A percentile compares a stretch with the other conserved stretches of the same genome.
Evolutionary conservation across 2,888 invertebrate genomes (phyloP).

Genomic region (Nomada ferruginata): DNA sequence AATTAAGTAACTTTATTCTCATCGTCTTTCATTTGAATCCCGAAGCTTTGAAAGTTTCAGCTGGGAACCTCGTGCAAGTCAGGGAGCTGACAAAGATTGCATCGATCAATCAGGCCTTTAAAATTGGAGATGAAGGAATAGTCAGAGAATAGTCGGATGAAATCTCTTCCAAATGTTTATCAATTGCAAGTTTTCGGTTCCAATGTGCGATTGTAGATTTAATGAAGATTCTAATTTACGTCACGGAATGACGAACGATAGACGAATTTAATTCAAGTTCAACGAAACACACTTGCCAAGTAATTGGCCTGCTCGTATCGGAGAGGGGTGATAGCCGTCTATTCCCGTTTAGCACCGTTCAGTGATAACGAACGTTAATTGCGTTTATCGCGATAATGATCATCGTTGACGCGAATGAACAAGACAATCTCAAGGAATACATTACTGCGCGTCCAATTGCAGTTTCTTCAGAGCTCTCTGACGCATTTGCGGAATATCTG

Average conservation of each 20-base stretch:
- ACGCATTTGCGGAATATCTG: conserved; percentile 24
- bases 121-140: background rate
- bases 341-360: background rate
- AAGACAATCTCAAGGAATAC: conserved; percentile 48
- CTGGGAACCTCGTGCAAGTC: too few species aligned
- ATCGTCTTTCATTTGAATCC: too few species aligned
- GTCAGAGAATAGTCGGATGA: too few species aligned
- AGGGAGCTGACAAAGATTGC: too few species aligned
- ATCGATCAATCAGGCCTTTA: background rate
- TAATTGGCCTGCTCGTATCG: background rate
- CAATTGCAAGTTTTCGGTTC: background rate
- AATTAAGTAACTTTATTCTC: background rate
- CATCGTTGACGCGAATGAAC: conserved; percentile 37
- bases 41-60: too few species aligned
- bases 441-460: conserved; percentile 42
- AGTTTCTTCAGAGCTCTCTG: conserved; percentile 28
- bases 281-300: conserved; percentile 10
- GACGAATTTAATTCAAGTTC: background rate
- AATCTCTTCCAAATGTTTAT: background rate
- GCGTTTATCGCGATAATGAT: conserved; percentile 37
- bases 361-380: conserved; percentile 40
- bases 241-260: background rate
- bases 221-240: background rate
- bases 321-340: background rate
- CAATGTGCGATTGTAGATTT: too few species aligned